These are phyloP conservation scores for Oreochromis niloticus DNA, from an alignment of 2,113 vertebrate species.

Conservation along the genomic window DNA sequence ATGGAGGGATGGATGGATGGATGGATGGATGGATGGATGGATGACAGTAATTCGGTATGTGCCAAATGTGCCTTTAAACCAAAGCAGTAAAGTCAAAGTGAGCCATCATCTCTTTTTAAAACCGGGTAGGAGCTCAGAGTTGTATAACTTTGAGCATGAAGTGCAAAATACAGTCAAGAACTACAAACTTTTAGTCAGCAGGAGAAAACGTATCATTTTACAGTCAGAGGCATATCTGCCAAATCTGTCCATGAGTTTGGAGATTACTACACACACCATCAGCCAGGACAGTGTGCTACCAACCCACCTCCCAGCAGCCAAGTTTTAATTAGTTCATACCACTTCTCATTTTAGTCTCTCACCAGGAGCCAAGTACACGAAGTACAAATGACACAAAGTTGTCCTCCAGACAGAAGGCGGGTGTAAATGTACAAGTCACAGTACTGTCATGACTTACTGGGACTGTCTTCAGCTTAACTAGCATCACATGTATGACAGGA, in stretches of 20 bases:
- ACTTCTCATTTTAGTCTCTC: background rate
- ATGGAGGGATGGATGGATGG: background rate
- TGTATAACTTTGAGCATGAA: background rate
- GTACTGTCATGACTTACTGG: background rate
- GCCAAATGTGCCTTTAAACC: background rate
- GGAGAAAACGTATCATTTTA: background rate
- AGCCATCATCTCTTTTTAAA: background rate
- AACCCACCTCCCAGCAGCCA: background rate
- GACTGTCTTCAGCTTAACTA: background rate
- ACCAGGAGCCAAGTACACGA: background rate
- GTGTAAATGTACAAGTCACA: background rate
- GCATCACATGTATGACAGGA: background rate
- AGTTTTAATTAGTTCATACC: background rate
- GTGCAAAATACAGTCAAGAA: background rate
- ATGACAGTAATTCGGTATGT: background rate
- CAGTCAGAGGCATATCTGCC: background rate
- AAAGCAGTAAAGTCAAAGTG: background rate
- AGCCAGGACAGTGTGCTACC: background rate
- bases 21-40: background rate
- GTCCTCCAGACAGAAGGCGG: background rate
- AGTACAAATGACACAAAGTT: background rate
- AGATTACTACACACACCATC: background rate
- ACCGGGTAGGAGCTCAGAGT: background rate
- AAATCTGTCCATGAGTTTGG: background rate
- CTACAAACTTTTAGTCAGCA: background rate